These are phyloP conservation scores for Norana najaformis DNA, from an alignment of 2,888 invertebrate species.

Conservation along the genomic window DNA sequence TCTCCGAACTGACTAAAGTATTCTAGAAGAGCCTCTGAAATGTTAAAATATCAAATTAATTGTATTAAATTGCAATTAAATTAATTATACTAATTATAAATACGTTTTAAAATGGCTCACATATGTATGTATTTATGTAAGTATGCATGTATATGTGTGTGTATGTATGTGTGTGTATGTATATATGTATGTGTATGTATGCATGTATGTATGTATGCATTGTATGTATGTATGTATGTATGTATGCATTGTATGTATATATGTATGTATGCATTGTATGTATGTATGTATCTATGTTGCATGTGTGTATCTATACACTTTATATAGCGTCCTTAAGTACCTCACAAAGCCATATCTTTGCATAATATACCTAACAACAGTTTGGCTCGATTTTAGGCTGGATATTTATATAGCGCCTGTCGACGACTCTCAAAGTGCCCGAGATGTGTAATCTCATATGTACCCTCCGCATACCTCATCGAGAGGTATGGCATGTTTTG, in stretches of 20 bases:
- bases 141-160: neutral
- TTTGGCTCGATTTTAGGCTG: too few species aligned
- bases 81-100: neutral
- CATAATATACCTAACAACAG: too few species aligned
- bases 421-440: neutral
- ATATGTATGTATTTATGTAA: neutral
- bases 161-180: neutral
- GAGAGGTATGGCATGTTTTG: neutral
- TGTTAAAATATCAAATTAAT: neutral
- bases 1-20: constrained; percentile 99
- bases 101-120: neutral
- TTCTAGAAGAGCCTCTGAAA: constrained; percentile 92
- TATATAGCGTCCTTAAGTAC: too few species aligned
- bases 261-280: too few species aligned
- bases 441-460: neutral
- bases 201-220: neutral
- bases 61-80: neutral
- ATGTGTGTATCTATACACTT: too few species aligned
- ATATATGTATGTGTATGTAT: neutral
- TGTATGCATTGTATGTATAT: neutral
- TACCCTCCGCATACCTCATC: neutral
- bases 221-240: neutral
- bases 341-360: too few species aligned
- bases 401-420: neutral
- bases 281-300: too few species aligned